These are phyloP conservation scores for Drosophila parvula DNA, from an alignment of 1,140 invertebrate genomes.

Conservation along the genomic window DNA sequence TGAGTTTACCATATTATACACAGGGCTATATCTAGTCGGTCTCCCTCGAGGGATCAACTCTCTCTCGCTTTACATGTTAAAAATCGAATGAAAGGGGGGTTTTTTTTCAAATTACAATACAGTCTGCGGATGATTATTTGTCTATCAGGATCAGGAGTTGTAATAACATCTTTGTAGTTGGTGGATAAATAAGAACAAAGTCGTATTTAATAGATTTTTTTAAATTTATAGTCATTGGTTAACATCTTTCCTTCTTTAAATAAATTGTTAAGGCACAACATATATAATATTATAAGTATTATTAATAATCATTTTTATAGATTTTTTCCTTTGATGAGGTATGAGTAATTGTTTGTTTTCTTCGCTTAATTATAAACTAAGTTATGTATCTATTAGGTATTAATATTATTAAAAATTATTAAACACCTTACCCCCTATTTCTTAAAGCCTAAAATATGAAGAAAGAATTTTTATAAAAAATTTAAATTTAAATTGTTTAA, in stretches of 20 bases:
- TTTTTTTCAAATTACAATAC: background rate
- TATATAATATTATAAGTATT: background rate
- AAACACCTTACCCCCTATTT: fast-evolving
- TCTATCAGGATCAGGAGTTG: background rate
- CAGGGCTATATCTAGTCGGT: conserved; percentile 23
- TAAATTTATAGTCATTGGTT: background rate
- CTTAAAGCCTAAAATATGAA: background rate
- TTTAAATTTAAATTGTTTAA: too few relatives aligned
- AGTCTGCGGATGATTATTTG: too few relatives aligned
- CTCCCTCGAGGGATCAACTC: background rate
- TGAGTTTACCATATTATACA: conserved; percentile 42
- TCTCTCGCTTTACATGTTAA: conserved; percentile 49
- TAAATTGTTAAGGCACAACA: background rate
- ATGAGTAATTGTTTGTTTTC: too few relatives aligned
- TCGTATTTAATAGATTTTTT: too few relatives aligned
- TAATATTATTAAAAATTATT: background rate
- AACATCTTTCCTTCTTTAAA: too few relatives aligned
- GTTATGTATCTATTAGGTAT: too few relatives aligned
- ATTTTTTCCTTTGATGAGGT: background rate
- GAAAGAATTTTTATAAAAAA: too few relatives aligned
- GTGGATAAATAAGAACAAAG: background rate
- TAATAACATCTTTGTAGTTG: background rate
- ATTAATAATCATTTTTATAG: background rate
- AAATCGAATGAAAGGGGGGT: conserved; percentile 40
- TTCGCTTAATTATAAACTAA: too few relatives aligned